These are phyloP conservation scores for Bufotes viridis DNA, from an alignment of 2,797 vertebrate genomes.

Conservation along the genomic window DNA sequence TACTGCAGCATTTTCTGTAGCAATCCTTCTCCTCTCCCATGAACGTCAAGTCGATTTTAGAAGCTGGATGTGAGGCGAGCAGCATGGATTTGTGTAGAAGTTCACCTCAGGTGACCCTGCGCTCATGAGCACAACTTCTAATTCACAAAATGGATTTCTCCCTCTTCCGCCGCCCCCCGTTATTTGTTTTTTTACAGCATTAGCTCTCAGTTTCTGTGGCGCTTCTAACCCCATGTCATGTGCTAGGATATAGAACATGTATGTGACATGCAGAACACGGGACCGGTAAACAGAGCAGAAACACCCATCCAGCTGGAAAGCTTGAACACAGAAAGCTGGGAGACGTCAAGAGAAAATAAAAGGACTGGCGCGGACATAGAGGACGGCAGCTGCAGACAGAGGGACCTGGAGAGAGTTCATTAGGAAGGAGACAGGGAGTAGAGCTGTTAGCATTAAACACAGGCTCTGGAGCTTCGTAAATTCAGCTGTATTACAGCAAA, in stretches of 20 bases:
- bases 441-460: neutral
- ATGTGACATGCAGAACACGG: constrained; percentile 62
- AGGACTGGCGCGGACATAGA: constrained; percentile 30
- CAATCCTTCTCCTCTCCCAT: constrained; percentile 63
- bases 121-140: constrained; percentile 57
- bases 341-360: constrained; percentile 23
- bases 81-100: constrained; percentile 66
- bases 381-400: constrained; percentile 46
- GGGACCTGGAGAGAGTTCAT: constrained; percentile 27
- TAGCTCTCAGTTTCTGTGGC: neutral
- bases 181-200: neutral
- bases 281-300: constrained; percentile 16
- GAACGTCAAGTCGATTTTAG: constrained; percentile 68
- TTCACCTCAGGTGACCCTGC: constrained; percentile 67
- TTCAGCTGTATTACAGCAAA: neutral
- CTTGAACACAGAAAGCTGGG: constrained; percentile 21
- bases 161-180: constrained; percentile 31
- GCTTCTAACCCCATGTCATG: constrained; percentile 48
- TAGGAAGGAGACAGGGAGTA: neutral
- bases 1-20: constrained; percentile 55
- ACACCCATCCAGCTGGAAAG: constrained; percentile 25
- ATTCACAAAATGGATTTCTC: constrained; percentile 66
- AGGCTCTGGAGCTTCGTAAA: neutral
- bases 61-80: constrained; percentile 66
- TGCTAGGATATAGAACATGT: constrained; percentile 64